Base-by-base conservation (phyloP, 1,140 invertebrate genomes). In the Antheraea pernyi region DNA sequence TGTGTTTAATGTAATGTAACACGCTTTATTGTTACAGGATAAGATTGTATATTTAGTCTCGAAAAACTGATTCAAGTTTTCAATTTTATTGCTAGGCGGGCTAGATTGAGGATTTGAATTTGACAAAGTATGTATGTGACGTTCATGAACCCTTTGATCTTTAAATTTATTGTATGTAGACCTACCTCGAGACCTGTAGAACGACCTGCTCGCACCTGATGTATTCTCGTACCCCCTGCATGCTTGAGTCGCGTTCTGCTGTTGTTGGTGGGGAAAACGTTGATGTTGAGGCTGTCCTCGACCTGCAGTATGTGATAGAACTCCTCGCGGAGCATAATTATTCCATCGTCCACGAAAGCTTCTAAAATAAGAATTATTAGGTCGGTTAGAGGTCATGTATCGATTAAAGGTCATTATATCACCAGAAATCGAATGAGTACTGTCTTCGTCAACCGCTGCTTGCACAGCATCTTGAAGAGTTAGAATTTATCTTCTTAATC, bases 91-190 rank as follows among this genome's bases (percentile, higher is more conserved):
- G 13, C 46, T 58, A 11, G 65, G n/a, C 58, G 65, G 30, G n/a
- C 37, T 22, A n/a, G n/a, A 22, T 19, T 59, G 58, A 19, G 58
- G 7, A n/a, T 66, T 42, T n/a, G 22, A 53, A 62, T 71, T 60
- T 68, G 70, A 53, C 65, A 72, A 72, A 67, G 58, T 68, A 72
- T 72, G 70, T 46, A 72, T 72, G 70, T 42, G 19, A 37, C 16
- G 36, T 39, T n/a, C n/a, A 42, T 36, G 19, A 6, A 18, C 16
- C n/a, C 39, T 64, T 6, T n/a, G 13, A 16, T 42, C n/a, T 42
- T 42, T 42, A 42, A 42, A 42, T 11, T 64, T 11, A 36, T 64
- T 36, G 42, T 11, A 46, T n/a, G 4, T 39, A n/a, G 62, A 64
- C 62, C 30, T 64, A 64, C 62, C 62, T 64, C 62, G 13, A 39